Percentiles rank a stretch among this genome's conserved stretches.
These are phyloP conservation scores for Leptinotarsa juncta DNA, from an alignment of 2,888 invertebrate species.

Conservation along the genomic window DNA sequence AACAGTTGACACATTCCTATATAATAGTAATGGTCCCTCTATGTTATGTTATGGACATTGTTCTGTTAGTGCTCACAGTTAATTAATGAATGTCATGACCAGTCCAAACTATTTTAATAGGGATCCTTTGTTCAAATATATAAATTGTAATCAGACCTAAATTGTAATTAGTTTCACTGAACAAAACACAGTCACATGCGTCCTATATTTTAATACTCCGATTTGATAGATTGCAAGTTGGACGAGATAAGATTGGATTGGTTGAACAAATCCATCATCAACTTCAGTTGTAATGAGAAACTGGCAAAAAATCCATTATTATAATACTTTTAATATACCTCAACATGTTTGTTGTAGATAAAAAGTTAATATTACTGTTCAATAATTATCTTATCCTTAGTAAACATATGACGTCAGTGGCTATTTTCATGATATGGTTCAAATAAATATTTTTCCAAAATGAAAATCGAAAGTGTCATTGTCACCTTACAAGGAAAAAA, in stretches of 20 bases:
- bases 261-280: neutral
- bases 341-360: conserved; percentile 17
- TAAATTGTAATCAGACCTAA: too few species aligned
- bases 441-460: neutral
- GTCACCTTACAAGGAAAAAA: too few species aligned
- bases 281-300: conserved; percentile 1
- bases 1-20: too few species aligned
- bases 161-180: neutral
- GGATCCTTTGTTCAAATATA: too few species aligned
- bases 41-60: too few species aligned
- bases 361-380: conserved; percentile 5
- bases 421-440: neutral
- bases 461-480: neutral
- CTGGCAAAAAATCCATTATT: neutral
- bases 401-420: conserved; percentile 11
- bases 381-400: conserved; percentile 5
- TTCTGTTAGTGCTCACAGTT: too few species aligned
- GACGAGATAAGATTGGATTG: neutral
- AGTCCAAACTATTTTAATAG: too few species aligned
- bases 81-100: too few species aligned
- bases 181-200: neutral
- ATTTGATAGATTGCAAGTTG: neutral
- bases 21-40: too few species aligned
- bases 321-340: conserved; percentile 6
- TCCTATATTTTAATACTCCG: neutral